A percentile compares a stretch with the other conserved stretches of the same genome.
Conservation (phyloP, 2,888 invertebrate genomes). For the Orchesella flavescens region DNA sequence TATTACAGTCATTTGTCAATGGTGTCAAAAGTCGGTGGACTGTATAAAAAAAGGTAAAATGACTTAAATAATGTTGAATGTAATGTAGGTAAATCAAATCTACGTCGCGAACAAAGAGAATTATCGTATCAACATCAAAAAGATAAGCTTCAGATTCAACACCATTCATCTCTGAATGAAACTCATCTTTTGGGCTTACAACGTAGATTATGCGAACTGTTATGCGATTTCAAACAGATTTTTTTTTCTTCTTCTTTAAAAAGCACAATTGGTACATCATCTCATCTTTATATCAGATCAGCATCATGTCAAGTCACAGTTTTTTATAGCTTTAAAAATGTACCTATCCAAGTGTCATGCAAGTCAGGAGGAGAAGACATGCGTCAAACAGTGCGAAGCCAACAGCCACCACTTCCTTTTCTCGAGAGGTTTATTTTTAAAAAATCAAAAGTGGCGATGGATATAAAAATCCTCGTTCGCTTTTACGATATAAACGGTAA, state of each 20-base stretch:
- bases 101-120: not conserved
- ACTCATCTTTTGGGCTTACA: too few species aligned
- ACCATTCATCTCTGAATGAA: too few species aligned
- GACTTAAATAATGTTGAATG: not conserved
- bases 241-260: too few species aligned
- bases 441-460: not conserved
- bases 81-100: conserved; percentile 21
- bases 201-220: too few species aligned
- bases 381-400: conserved; percentile 50
- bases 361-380: not conserved
- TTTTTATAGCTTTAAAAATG: too few species aligned
- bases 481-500: too few species aligned
- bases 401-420: conserved; percentile 48
- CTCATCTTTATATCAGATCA: not conserved
- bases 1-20: conserved; percentile 47
- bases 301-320: not conserved
- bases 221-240: not conserved
- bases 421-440: not conserved
- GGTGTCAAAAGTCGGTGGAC: conserved; percentile 44
- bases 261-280: not conserved
- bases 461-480: not conserved
- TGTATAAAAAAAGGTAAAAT: conserved; percentile 17
- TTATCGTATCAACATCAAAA: too few species aligned
- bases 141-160: too few species aligned
- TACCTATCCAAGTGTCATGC: not conserved